Evolutionary conservation across 2,888 invertebrate genomes (phyloP).

Genomic region (Agrochola circellaris): DNA sequence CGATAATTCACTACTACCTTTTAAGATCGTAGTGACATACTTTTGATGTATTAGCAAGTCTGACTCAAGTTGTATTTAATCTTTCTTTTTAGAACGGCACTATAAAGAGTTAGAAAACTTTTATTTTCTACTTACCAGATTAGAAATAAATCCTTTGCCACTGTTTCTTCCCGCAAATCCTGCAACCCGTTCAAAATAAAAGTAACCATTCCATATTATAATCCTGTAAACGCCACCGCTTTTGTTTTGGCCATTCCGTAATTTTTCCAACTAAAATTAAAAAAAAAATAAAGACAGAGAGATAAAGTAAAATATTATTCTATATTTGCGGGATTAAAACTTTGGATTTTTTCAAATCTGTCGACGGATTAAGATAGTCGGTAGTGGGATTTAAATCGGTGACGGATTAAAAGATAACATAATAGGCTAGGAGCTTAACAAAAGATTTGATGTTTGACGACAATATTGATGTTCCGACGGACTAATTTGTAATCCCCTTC

Average conservation of each 20-base stretch:
- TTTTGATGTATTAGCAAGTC: conserved; percentile 32
- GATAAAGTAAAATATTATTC: conserved; percentile 38
- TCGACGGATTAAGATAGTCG: conserved; percentile 27
- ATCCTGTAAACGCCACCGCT: conserved; percentile 55
- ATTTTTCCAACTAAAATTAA: conserved; percentile 24
- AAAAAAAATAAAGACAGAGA: conserved; percentile 34
- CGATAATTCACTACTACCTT: conserved; percentile 39
- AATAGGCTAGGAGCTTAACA: conserved; percentile 24
- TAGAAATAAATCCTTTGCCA: conserved; percentile 22
- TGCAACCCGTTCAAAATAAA: conserved; percentile 28
- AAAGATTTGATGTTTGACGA: conserved; percentile 40
- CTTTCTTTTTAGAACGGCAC: conserved; percentile 7
- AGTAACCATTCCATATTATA: conserved; percentile 26
- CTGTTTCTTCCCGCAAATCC: conserved; percentile 26
- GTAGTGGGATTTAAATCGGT: conserved; percentile 41
- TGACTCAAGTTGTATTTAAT: conserved; percentile 9
- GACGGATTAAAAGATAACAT: conserved; percentile 34
- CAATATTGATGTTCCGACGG: conserved; percentile 47
- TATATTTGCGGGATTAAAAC: conserved; percentile 47
- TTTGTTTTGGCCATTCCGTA: conserved; percentile 36
- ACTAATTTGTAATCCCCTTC: conserved; percentile 45
- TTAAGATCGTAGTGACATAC: conserved; percentile 52
- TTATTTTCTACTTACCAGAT: conserved; percentile 24
- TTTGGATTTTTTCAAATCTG: conserved; percentile 16
- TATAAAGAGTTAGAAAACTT: background rate